Evolutionary conservation across 2,888 invertebrate species (phyloP), one percentile per base, ranked within the genome.

Genomic region (Sesia bembeciformis): DNA sequence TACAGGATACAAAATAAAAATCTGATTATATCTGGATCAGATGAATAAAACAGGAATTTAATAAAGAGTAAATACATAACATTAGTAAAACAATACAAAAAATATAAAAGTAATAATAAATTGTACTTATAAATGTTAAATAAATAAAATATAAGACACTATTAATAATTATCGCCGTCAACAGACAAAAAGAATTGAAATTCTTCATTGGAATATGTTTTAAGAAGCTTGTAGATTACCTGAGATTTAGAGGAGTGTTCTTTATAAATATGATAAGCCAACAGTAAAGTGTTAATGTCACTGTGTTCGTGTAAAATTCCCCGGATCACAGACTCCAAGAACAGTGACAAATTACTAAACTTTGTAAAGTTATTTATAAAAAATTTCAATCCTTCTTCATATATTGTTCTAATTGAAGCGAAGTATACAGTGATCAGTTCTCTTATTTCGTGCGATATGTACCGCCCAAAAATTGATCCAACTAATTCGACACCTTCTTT

Each of bases 381-480:
- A 23, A 2, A 23, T 1, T 23, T 23, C 3, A 82, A 55, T 0
- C 58, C 60, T 0, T 40, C 39, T 3, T 58, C 59, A 52, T 81
- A 82, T 3, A 80, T 51, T 8, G 72, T 68, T 40, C 66, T 58
- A 3, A 81, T 59, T 0, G 81, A 74, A 49, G 69, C 64, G 51
- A 76, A 83, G 55, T 76, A 81, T 52, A 63, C 66, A 3, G 38
- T 53, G 0, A 54, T 64, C 4, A 82, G 60, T 40, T 72, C 65
- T 4, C 61, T 58, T 0, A 73, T 57, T 59, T 81, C 82, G 5
- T 60, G 59, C 0, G 67, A 68, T 40, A 81, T 64, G 49, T 73
- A 71, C 8, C 67, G 70, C 7, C 78, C 78, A 38, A 80, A 76
- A 6, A 67, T 58, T 5, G 62, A 58, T 4, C 80, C 81, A 3